A percentile compares a stretch with the other conserved stretches of the same genome.
These are phyloP conservation scores for Actinemys pallida DNA, from an alignment of 2,113 vertebrate genomes.

Conservation along the genomic window DNA sequence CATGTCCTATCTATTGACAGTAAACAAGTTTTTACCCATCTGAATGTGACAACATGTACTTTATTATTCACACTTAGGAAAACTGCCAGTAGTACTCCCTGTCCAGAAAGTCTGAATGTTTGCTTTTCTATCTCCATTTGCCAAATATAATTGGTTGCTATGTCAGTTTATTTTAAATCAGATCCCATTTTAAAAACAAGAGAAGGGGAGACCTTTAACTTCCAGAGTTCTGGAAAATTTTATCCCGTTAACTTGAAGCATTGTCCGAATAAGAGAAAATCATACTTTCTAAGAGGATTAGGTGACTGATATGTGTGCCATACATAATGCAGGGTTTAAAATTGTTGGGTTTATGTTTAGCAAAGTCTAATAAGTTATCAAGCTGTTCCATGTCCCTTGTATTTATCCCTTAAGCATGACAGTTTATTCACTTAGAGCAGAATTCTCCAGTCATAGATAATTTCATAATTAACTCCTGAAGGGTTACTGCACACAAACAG, in stretches of 20 bases:
- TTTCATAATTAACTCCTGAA: background rate
- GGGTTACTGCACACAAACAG: background rate
- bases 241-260: constrained; percentile 48
- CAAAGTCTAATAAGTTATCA: background rate
- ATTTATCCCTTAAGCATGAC: background rate
- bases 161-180: constrained; percentile 82
- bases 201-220: constrained; percentile 58
- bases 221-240: constrained; percentile 72
- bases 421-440: background rate
- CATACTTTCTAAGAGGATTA: background rate
- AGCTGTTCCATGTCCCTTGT: background rate
- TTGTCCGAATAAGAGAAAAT: constrained; percentile 4
- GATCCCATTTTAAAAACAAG: constrained; percentile 65
- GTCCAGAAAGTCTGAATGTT: constrained; percentile 83
- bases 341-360: background rate
- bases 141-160: constrained; percentile 82
- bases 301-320: background rate
- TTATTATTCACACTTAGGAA: constrained; percentile 79
- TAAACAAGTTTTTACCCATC: constrained; percentile 65
- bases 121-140: constrained; percentile 81
- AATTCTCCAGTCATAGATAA: background rate
- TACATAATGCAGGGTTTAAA: background rate
- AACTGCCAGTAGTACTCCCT: constrained; percentile 76
- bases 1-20: constrained; percentile 50
- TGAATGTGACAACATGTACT: constrained; percentile 65